Conservation (phyloP, 2,888 invertebrate species). For the Leptodirus hochenwartii region DNA sequence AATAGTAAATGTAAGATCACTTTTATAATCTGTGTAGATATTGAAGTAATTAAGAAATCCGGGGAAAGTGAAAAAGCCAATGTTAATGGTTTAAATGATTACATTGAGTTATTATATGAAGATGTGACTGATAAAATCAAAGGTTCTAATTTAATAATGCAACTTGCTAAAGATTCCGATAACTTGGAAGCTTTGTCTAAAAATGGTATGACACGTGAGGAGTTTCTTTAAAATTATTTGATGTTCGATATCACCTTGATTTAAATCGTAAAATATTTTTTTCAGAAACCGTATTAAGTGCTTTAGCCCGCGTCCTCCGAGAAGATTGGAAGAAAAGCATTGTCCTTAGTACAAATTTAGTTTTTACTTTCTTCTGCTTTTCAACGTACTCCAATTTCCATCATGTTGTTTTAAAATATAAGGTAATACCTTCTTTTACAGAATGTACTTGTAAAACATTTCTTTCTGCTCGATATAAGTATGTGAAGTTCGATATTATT, state of each 20-base stretch:
- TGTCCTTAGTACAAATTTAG: conserved; percentile 89
- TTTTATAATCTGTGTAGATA: too few species aligned
- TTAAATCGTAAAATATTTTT: too few species aligned
- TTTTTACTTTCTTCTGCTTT: conserved; percentile 94
- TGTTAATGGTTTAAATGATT: conserved; percentile 77
- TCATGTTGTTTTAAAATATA: conserved; percentile 83
- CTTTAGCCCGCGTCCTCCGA: conserved; percentile 81
- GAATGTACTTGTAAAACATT: too few species aligned
- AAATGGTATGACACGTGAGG: conserved; percentile 80
- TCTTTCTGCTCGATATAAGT: too few species aligned
- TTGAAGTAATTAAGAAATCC: too few species aligned
- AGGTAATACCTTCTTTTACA: conserved; percentile 43
- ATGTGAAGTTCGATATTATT: too few species aligned
- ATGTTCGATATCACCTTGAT: too few species aligned
- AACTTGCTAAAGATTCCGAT: conserved; percentile 82
- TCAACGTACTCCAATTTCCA: conserved; percentile 93
- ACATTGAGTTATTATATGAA: conserved; percentile 92
- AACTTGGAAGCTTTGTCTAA: conserved; percentile 84
- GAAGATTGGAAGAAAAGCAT: conserved; percentile 97
- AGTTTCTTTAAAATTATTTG: too few species aligned
- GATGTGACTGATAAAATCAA: conserved; percentile 82
- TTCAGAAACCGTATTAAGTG: conserved; percentile 84
- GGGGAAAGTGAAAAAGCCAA: conserved; percentile 38
- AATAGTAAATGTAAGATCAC: too few species aligned
- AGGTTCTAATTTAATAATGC: conserved; percentile 79